These are phyloP conservation scores for Gnathonemus echidnorhynchus DNA, from an alignment of 2,113 vertebrate genomes.

Conservation along the genomic window DNA sequence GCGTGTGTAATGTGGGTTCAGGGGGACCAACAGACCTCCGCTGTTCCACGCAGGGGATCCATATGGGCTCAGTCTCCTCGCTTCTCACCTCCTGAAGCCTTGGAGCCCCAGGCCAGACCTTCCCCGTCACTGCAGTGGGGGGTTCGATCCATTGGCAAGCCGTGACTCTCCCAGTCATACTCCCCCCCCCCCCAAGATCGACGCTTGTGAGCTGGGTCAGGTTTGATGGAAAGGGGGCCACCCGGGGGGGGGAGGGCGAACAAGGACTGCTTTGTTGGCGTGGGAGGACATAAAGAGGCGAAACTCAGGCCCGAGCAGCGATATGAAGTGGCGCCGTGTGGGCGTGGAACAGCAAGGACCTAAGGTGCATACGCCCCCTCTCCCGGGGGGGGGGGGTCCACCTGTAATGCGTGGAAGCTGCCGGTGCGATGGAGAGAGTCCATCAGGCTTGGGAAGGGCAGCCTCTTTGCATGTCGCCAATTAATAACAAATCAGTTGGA, in stretches of 20 bases:
- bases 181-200: slow-evolving; percentile 7
- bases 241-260: slow-evolving; percentile 28
- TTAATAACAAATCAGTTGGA: background rate
- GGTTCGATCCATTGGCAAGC: background rate
- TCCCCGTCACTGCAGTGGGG: background rate
- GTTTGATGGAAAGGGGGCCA: slow-evolving; percentile 35
- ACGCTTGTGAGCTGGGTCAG: slow-evolving; percentile 22
- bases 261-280: slow-evolving; percentile 47
- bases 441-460: background rate
- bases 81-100: background rate
- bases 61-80: background rate
- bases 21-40: too few species aligned
- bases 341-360: slow-evolving; percentile 3
- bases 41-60: background rate
- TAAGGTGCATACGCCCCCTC: slow-evolving; percentile 4
- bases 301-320: slow-evolving; percentile 32
- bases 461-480: slow-evolving; percentile 17
- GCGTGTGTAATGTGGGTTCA: background rate
- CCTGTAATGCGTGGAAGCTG: slow-evolving; percentile 3
- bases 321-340: slow-evolving; percentile 27
- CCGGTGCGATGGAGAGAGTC: slow-evolving; percentile 23
- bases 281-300: slow-evolving; percentile 17
- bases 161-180: background rate
- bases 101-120: background rate
- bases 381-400: slow-evolving; percentile 26